Base-by-base conservation (phyloP, 1,140 invertebrate species). In the Zaprionus davidi region DNA sequence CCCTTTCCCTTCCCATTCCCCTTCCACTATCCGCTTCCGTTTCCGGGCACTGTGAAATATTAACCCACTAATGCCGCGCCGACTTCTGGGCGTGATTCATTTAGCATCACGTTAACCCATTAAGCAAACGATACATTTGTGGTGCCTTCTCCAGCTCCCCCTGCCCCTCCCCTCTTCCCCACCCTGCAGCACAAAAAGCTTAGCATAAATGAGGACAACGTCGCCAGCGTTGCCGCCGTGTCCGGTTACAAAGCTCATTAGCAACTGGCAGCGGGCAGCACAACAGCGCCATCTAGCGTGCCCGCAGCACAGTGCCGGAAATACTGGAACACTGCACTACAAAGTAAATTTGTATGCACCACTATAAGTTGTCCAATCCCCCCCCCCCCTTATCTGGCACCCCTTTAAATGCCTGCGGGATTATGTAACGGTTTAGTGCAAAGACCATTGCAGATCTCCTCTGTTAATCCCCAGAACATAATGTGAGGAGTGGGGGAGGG, bases 171-270 rank as follows among this genome's bases (percentile, higher is more conserved):
- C 12, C 26, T 2, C 28, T 31, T 31, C 28, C 26, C 1, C n/a
- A 13, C 62, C 13, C 71, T 11, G 31, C 69, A 78, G 77, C 63
- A 86, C 69, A 69, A 72, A 80, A 83, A 88, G 84, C 84, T 87
- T 87, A 90, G 75, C 84, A 88, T 88, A 88, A 88, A 88, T 88
- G 84, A 88, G 85, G 66, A 75, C 71, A 56, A 69, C 62, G 66
- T 56, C 66, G 69, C 64, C 66, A 57, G 20, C 49, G 71, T 44
- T 51, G 51, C 53, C 80, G 49, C 36, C 75, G 85, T 71, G 75
- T 88, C 84, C 84, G 84, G 85, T 90, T 84, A 79, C 85, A 90
- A 88, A 88, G 85, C 84, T 88, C 84, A 88, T 88, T 88, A 88
- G 84, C 82, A 65, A 46, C 59, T 3, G 15, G 44, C 41, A 60